Evolutionary conservation across 2,888 invertebrate species (phyloP), one percentile per base, ranked within the genome.

Genomic region (Eretmocerus hayati): DNA sequence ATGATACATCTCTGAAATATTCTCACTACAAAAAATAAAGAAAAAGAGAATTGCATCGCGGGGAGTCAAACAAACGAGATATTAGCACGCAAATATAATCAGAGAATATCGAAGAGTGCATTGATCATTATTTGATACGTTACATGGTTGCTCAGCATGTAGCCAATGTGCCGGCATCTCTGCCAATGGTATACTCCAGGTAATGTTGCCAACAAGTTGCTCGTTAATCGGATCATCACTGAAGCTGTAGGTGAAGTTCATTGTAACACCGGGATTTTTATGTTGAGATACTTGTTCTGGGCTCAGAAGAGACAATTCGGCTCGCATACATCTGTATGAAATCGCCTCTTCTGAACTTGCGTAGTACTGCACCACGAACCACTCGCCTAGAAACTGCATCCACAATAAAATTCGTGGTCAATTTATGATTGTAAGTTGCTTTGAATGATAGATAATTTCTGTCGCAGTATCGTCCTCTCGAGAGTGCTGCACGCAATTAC

Each of bases 201-300:
- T 90, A 57, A 91, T 90, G 66, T 90, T 91, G 1, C 90, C 90
- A 36, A 83, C 76, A 6, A 90, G 77, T 52, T 81, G 80, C 68
- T 90, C 90, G 21, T 86, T 84, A 5, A 84, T 72, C 1, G 90
- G 90, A 72, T 90, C 90, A 64, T 90, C 88, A 1, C 83, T 84
- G 61, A 85, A 91, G 47, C 85, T 85, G 67, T 90, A 91, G 2
- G 87, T 89, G 71, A 90, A 89, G 72, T 90, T 88, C 90, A 91
- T 90, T 1, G 86, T 87, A 39, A 89, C 83, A 61, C 86, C 81
- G 5, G 65, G 76, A n/a, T n/a, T n/a, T n/a, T n/a, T n/a, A 53
- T 75, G 71, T 46, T 68, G 66, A 4, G 72, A 57, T 59, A 78
- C 76, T 53, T 75, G 71, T 46, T 68, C 67, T 4, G 72, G 57